Percentiles rank a stretch among this genome's conserved stretches.
Conservation (phyloP, 2,113 vertebrate genomes). For the Dinomys branickii region DNA sequence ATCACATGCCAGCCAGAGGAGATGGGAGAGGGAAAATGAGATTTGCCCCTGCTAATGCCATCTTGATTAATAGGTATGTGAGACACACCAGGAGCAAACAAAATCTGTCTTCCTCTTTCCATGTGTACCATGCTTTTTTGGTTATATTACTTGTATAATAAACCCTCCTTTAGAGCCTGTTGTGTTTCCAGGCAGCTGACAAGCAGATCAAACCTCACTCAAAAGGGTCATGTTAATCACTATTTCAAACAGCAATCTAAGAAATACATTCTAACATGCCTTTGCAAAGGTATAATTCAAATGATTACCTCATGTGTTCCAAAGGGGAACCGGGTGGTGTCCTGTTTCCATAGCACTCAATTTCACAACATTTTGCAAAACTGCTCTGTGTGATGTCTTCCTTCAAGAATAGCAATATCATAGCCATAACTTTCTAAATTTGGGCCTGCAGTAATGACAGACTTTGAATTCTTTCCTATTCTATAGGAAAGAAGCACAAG, state of each 20-base stretch:
- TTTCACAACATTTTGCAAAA: constrained; percentile 77
- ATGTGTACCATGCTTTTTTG: background rate
- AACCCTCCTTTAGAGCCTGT: constrained; percentile 61
- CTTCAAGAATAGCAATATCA: constrained; percentile 73
- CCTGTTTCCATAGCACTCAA: constrained; percentile 74
- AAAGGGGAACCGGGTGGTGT: constrained; percentile 62
- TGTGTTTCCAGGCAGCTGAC: constrained; percentile 65
- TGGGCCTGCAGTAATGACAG: constrained; percentile 75
- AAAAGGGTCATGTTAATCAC: constrained; percentile 73
- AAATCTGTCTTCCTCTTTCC: constrained; percentile 21
- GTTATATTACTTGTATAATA: constrained; percentile 63
- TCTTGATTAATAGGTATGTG: constrained; percentile 64
- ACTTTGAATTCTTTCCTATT: constrained; percentile 72
- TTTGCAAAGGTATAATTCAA: constrained; percentile 81
- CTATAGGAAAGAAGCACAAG: constrained; percentile 56
- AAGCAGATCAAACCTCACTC: constrained; percentile 60
- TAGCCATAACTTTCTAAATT: constrained; percentile 78
- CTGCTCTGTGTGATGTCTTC: constrained; percentile 75
- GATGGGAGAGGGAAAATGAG: constrained; percentile 1
- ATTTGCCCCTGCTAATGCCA: constrained; percentile 61
- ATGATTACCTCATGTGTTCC: constrained; percentile 75
- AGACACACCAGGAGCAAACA: constrained; percentile 47
- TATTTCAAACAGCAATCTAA: constrained; percentile 68
- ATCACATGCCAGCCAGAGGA: constrained; percentile 61
- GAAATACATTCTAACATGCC: constrained; percentile 72